Evolutionary conservation across 1,140 invertebrate species (phyloP).

Genomic region (Mizuhopecten yessoensis): DNA sequence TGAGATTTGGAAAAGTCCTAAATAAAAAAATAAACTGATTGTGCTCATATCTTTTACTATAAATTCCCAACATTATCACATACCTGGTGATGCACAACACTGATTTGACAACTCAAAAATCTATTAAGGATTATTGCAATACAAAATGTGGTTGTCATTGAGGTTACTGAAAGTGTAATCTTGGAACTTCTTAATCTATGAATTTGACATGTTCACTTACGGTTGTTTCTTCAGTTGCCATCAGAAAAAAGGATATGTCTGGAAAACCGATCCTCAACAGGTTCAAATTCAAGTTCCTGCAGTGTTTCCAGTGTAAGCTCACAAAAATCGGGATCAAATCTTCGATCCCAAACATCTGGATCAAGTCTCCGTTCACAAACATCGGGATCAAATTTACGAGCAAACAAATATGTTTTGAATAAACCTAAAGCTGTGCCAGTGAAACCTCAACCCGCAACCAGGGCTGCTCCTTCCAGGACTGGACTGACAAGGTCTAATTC

Average conservation of each 20-base stretch:
- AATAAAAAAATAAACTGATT: too few relatives aligned
- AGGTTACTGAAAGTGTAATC: too few relatives aligned
- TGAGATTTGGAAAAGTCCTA: too few relatives aligned
- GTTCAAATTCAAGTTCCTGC: background rate
- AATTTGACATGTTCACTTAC: too few relatives aligned
- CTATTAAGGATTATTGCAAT: too few relatives aligned
- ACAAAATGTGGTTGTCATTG: too few relatives aligned
- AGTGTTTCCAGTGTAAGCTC: background rate
- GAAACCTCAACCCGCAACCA: background rate
- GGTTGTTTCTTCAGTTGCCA: background rate
- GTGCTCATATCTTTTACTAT: too few relatives aligned
- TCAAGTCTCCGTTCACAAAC: background rate
- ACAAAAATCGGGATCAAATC: background rate
- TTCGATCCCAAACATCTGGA: background rate
- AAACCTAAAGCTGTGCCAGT: background rate
- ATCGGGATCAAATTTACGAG: constrained; percentile 26
- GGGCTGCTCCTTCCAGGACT: background rate
- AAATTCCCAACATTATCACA: too few relatives aligned
- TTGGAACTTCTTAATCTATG: too few relatives aligned
- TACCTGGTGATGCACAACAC: too few relatives aligned
- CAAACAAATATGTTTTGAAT: background rate
- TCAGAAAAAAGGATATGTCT: background rate
- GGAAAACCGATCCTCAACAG: background rate
- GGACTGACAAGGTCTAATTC: background rate
- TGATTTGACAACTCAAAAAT: too few relatives aligned